Evolutionary conservation across 1,140 invertebrate species (phyloP), one percentile per base, ranked within the genome.

Genomic region (Drosophila nigromelanica): DNA sequence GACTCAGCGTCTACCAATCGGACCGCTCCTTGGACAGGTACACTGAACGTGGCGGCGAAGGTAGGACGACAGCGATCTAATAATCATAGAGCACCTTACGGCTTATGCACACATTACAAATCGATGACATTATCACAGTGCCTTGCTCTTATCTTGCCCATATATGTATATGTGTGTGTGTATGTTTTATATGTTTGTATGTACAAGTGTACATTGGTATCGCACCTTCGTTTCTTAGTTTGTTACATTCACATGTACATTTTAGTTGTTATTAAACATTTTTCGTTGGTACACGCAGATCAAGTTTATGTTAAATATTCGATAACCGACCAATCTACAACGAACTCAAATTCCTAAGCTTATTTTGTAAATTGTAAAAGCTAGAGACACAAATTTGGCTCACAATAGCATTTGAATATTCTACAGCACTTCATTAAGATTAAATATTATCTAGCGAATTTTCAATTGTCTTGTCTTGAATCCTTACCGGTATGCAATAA

Each of bases 11-110:
- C 5, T 91, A 90, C 70, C 80, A 90, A 40, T 92, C 91, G 48
- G 90, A 92, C 47, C 78, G 76, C 64, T 92, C 91, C 24, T 69
- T 92, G 62, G 91, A 92, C 70, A 83, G 91, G 66, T 92, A 91
- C 78, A 91, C 91, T 50, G 91, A 92, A 50, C 77, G 76, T 35
- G 90, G 85, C 40, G 82, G 81, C 54, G 78, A 89, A 91, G 90
- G 90, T 91, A 91, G 66, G 80, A 77, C 27, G 35, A 43, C 43
- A 6, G 27, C 14, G 27, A 33, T 27, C n/a, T 5, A 48, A n/a
- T n/a, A 27, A 52, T 52, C 14, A 35, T 30, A 35, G n/a, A 30
- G 55, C 63, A 77, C 52, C 56, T 5, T 21, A 40, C 7, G 47
- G 55, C 56, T 56, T 51, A 50, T 27, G 37, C 45, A 56, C 12